phyloP scores from a whole-genome alignment of 2,113 vertebrate genomes.

The Oryzias melastigma region DNA sequence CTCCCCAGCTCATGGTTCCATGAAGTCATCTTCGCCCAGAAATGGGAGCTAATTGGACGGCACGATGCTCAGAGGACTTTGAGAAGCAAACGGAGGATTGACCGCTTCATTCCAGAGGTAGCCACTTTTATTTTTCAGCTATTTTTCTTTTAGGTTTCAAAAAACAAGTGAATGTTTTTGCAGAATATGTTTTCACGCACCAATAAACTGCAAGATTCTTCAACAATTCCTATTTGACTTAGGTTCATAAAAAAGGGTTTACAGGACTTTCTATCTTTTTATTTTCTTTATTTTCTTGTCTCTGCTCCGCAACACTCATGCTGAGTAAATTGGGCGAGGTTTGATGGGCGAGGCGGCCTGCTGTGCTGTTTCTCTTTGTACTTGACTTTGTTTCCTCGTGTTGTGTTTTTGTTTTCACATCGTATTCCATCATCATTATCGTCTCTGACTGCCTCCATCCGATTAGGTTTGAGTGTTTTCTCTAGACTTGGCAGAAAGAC shows the following conservation, averaged over 20 bases:
- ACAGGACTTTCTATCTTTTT: neutral
- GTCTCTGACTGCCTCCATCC: constrained; percentile 28
- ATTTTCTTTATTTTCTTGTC: neutral
- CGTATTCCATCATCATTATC: constrained; percentile 22
- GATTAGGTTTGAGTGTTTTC: constrained; percentile 31
- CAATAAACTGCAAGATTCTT: constrained; percentile 19
- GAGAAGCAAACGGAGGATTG: constrained; percentile 76
- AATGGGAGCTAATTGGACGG: constrained; percentile 60
- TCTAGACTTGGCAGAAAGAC: constrained; percentile 18
- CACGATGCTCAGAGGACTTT: constrained; percentile 59
- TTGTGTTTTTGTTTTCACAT: constrained; percentile 5
- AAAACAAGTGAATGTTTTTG: neutral
- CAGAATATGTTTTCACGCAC: constrained; percentile 17
- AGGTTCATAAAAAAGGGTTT: no score
- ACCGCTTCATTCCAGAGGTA: constrained; percentile 37
- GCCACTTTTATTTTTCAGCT: constrained; percentile 7
- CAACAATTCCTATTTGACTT: no score
- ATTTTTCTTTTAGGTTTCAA: constrained; percentile 11
- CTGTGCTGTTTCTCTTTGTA: constrained; percentile 3
- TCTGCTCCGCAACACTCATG: neutral
- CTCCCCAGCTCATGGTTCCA: constrained; percentile 34
- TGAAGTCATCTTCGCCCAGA: constrained; percentile 58
- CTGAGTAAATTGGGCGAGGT: constrained; percentile 22
- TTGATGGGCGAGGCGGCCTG: constrained; percentile 8
- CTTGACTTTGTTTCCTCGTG: constrained; percentile 22